A percentile compares a stretch with the other conserved stretches of the same genome.
Evolutionary conservation across 2,113 vertebrate genomes (phyloP).

Genomic region (Periophthalmodon schlosseri): DNA sequence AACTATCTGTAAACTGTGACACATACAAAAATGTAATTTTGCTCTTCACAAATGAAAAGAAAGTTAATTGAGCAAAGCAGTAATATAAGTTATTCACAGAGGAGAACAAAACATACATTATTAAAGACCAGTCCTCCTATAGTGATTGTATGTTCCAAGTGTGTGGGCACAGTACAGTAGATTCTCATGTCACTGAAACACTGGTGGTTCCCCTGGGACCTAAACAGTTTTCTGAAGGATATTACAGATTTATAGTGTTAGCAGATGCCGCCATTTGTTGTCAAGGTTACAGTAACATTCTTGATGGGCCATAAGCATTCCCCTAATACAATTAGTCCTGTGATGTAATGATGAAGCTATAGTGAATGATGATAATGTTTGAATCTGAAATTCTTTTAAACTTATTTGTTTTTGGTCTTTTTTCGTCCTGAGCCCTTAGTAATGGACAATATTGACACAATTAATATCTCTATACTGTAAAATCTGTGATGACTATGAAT

Average conservation of each 20-base stretch:
- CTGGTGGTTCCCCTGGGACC: not conserved
- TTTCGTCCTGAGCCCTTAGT: too few relatives aligned
- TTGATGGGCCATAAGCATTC: not conserved
- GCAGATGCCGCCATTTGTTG: not conserved
- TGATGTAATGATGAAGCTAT: not conserved
- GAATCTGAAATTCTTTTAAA: too few relatives aligned
- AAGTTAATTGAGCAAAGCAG: not conserved
- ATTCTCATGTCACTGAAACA: not conserved
- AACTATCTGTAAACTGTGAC: too few relatives aligned
- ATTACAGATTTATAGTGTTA: not conserved
- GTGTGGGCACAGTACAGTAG: not conserved
- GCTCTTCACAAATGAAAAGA: not conserved
- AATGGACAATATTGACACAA: too few relatives aligned
- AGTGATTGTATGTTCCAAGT: not conserved
- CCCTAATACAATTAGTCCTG: not conserved
- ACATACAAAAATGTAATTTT: not conserved
- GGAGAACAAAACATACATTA: not conserved
- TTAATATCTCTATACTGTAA: too few relatives aligned
- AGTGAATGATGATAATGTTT: not conserved
- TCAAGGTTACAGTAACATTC: not conserved
- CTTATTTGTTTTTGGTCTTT: too few relatives aligned
- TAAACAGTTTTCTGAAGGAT: not conserved
- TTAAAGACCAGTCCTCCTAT: not conserved
- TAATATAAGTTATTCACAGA: not conserved
- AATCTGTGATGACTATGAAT: too few relatives aligned